Evolutionary conservation across 64 coral and sea anemone genomes (phyloP).

Genomic region (Anthopleura sola): DNA sequence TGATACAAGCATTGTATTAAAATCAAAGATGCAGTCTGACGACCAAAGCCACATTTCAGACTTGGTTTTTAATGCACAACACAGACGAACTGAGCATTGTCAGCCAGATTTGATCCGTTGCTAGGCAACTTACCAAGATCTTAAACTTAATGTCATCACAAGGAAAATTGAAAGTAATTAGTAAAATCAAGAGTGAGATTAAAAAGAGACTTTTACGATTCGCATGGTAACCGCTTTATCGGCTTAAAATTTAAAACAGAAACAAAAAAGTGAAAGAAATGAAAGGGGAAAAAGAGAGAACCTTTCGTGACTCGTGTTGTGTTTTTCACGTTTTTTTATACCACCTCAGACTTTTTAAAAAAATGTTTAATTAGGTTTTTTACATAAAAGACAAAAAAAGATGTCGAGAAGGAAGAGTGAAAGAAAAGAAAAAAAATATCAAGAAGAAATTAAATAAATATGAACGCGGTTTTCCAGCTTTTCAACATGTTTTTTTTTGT

Average conservation of each 20-base stretch:
- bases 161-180: slow-evolving; percentile 18
- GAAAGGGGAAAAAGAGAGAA: neutral
- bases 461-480: neutral
- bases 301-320: neutral
- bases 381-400: neutral
- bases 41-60: no score
- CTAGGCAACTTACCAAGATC: neutral
- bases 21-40: neutral
- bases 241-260: neutral
- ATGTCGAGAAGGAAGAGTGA: neutral
- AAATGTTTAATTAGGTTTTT: neutral
- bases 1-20: neutral
- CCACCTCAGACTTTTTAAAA: neutral
- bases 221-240: neutral
- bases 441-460: neutral
- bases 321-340: neutral
- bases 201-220: neutral
- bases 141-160: slow-evolving; percentile 7
- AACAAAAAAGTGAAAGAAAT: neutral
- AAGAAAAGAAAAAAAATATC: neutral
- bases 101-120: slow-evolving; percentile 12
- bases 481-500: no score
- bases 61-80: neutral
- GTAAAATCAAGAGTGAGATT: neutral
- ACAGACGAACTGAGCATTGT: neutral